phyloP scores from a whole-genome alignment of 2,888 invertebrate genomes.

The Melinopterus prodromus region DNA sequence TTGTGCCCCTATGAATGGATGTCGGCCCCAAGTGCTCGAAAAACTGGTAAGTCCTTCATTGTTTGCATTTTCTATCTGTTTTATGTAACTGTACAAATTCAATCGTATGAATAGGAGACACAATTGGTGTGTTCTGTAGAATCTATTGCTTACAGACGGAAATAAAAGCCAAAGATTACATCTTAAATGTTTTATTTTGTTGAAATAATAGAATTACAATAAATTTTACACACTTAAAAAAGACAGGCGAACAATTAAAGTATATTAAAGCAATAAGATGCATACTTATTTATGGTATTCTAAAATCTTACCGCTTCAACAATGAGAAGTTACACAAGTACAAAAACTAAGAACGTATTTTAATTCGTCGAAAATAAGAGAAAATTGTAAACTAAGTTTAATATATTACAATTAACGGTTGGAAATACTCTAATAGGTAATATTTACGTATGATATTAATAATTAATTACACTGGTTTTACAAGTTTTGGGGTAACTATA shows the following conservation, averaged over 20 bases:
- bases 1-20: no score
- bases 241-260: slow-evolving; percentile 41
- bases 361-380: slow-evolving; percentile 19
- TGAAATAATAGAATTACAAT: slow-evolving; percentile 46
- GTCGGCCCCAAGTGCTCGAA: no score
- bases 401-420: slow-evolving; percentile 28
- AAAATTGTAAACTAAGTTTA: slow-evolving; percentile 21
- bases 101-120: no score
- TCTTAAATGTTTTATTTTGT: slow-evolving; percentile 46
- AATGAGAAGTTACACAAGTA: slow-evolving; percentile 24
- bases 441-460: slow-evolving; percentile 24
- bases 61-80: no score
- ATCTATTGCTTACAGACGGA: background rate
- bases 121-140: no score
- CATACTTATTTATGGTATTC: slow-evolving; percentile 27
- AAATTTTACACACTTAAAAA: slow-evolving; percentile 46
- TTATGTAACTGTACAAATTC: no score
- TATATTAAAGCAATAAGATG: slow-evolving; percentile 34
- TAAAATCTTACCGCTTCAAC: slow-evolving; percentile 32
- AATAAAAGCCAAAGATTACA: background rate
- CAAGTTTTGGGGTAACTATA: slow-evolving; percentile 34
- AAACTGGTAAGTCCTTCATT: no score
- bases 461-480: slow-evolving; percentile 31
- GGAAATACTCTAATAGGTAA: slow-evolving; percentile 31
- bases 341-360: slow-evolving; percentile 31